Conservation (phyloP, 2,888 invertebrate species). For the Nesidiocoris tenuis region DNA sequence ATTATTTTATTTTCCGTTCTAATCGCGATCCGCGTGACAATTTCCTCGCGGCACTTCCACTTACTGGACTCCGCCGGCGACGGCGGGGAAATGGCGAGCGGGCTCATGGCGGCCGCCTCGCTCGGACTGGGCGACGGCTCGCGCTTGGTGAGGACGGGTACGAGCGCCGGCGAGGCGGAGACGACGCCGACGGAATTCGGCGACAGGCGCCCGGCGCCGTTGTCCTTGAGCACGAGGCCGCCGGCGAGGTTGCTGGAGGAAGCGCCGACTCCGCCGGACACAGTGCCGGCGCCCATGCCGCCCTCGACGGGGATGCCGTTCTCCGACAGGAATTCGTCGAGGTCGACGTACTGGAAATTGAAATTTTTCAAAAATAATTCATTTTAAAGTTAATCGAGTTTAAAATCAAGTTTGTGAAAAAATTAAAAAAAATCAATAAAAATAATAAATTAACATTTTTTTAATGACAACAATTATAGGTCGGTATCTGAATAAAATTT, state of each 20-base stretch:
- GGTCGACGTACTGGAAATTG: constrained; percentile 88
- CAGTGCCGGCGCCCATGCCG: constrained; percentile 53
- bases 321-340: constrained; percentile 95
- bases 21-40: too few species aligned
- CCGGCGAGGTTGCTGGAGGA: constrained; percentile 41
- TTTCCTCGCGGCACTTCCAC: too few species aligned
- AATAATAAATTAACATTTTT: too few species aligned
- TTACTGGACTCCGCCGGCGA: constrained; percentile 88
- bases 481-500: too few species aligned
- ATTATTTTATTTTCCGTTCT: too few species aligned
- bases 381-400: too few species aligned
- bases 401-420: too few species aligned
- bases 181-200: constrained; percentile 46
- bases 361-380: too few species aligned
- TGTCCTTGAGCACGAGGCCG: constrained; percentile 22
- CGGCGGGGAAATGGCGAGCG: constrained; percentile 83
- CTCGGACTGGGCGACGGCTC: constrained; percentile 86
- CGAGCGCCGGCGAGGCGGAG: constrained; percentile 33
- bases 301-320: constrained; percentile 87
- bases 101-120: constrained; percentile 63
- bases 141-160: constrained; percentile 71
- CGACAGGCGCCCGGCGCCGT: constrained; percentile 52
- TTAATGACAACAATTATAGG: too few species aligned
- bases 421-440: too few species aligned
- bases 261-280: constrained; percentile 54